Percentiles rank a stretch among this genome's conserved stretches.
Evolutionary conservation across 2,113 vertebrate genomes (phyloP).

Genomic region (Polyodon spathula): DNA sequence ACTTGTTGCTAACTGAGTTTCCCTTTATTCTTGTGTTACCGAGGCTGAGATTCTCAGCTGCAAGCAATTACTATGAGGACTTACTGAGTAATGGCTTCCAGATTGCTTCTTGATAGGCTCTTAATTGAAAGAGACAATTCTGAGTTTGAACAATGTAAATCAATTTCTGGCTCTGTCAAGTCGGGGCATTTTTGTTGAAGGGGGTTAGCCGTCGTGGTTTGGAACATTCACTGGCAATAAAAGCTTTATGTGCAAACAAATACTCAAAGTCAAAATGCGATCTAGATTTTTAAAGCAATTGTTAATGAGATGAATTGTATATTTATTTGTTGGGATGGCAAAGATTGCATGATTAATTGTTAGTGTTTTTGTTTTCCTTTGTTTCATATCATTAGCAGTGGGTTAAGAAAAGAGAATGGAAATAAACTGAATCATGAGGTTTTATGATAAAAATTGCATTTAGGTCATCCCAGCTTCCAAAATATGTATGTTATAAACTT

Average conservation of each 20-base stretch:
- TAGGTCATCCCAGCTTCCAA: neutral
- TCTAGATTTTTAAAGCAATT: neutral
- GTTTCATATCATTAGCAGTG: slow-evolving; percentile 14
- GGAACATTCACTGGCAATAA: slow-evolving; percentile 15
- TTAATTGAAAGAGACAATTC: slow-evolving; percentile 97
- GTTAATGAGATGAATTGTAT: neutral
- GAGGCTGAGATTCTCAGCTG: slow-evolving; percentile 78
- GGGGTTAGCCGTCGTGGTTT: slow-evolving; percentile 6
- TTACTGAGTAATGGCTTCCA: slow-evolving; percentile 97
- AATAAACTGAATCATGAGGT: neutral
- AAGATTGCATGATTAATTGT: neutral
- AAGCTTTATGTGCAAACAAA: slow-evolving; percentile 23
- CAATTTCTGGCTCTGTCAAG: slow-evolving; percentile 81
- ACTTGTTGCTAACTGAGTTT: slow-evolving; percentile 92
- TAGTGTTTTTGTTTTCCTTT: slow-evolving; percentile 19
- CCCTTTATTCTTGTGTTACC: slow-evolving; percentile 78
- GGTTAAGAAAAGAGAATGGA: neutral
- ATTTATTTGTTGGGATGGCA: neutral
- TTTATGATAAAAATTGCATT: neutral
- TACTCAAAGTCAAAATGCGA: slow-evolving; percentile 11
- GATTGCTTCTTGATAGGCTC: slow-evolving; percentile 80
- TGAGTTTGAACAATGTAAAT: slow-evolving; percentile 92
- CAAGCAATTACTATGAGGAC: slow-evolving; percentile 91
- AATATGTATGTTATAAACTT: neutral
- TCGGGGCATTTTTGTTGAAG: slow-evolving; percentile 54